These are phyloP conservation scores for Takifugu bimaculatus DNA, from an alignment of 2,113 vertebrate genomes.

Conservation along the genomic window DNA sequence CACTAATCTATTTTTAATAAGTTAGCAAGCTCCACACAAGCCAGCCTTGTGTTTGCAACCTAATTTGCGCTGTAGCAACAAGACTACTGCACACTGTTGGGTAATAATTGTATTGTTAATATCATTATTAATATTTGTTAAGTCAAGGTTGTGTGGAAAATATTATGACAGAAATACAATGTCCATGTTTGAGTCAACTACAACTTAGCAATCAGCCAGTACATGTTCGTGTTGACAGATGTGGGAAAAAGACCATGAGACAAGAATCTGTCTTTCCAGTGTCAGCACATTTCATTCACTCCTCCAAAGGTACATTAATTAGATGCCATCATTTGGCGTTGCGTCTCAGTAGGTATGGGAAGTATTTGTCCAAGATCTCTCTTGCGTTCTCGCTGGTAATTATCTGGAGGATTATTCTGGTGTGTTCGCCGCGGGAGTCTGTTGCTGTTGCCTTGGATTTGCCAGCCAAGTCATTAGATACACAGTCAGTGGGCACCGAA, in stretches of 20 bases:
- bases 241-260: background rate
- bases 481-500: conserved; percentile 64
- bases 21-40: no score
- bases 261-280: background rate
- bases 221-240: background rate
- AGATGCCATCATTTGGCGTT: conserved; percentile 58
- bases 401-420: conserved; percentile 69
- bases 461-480: conserved; percentile 71
- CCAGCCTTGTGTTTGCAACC: no score
- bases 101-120: no score
- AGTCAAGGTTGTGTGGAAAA: no score
- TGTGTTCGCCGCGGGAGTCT: conserved; percentile 58
- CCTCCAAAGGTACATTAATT: conserved; percentile 49
- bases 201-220: no score
- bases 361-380: conserved; percentile 69
- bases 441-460: conserved; percentile 59
- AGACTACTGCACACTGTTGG: no score
- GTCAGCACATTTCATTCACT: conserved; percentile 24
- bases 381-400: conserved; percentile 70
- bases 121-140: no score
- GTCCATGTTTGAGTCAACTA: no score
- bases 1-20: no score
- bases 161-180: no score
- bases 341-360: conserved; percentile 60
- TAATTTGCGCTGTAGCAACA: no score